Conservation (phyloP, 2,797 vertebrate genomes). For the Rhynchotus rufescens region DNA sequence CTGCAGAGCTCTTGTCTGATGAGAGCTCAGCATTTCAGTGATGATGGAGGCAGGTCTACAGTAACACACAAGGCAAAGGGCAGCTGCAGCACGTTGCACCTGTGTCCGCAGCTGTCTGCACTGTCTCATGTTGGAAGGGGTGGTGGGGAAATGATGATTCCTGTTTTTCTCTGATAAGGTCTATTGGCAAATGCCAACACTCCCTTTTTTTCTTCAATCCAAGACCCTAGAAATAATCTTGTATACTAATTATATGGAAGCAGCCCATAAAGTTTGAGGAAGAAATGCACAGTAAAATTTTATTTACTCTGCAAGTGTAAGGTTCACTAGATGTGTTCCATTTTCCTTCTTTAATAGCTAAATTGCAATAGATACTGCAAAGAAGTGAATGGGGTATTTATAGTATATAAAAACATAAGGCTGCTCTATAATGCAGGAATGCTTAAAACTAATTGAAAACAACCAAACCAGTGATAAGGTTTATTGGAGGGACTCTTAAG, state of each 20-base stretch:
- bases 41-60: not conserved
- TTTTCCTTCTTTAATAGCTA: not conserved
- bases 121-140: not conserved
- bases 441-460: not conserved
- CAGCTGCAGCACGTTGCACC: not conserved
- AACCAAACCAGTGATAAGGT: not conserved
- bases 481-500: not conserved
- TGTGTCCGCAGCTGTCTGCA: too few relatives aligned
- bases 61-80: not conserved
- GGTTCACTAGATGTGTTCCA: not conserved
- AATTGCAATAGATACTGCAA: not conserved
- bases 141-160: constrained; percentile 2
- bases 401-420: not conserved
- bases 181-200: constrained; percentile 17
- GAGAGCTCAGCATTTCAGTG: not conserved
- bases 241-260: constrained; percentile 49
- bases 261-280: constrained; percentile 53
- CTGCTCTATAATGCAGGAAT: not conserved
- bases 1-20: not conserved
- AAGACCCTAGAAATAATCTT: constrained; percentile 28
- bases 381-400: not conserved
- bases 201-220: not conserved
- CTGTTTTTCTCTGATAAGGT: constrained; percentile 7
- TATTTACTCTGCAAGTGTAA: constrained; percentile 23
- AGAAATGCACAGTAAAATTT: constrained; percentile 60